Evolutionary conservation across 2,888 invertebrate species (phyloP).

Genomic region (Ormyrus rosae): DNA sequence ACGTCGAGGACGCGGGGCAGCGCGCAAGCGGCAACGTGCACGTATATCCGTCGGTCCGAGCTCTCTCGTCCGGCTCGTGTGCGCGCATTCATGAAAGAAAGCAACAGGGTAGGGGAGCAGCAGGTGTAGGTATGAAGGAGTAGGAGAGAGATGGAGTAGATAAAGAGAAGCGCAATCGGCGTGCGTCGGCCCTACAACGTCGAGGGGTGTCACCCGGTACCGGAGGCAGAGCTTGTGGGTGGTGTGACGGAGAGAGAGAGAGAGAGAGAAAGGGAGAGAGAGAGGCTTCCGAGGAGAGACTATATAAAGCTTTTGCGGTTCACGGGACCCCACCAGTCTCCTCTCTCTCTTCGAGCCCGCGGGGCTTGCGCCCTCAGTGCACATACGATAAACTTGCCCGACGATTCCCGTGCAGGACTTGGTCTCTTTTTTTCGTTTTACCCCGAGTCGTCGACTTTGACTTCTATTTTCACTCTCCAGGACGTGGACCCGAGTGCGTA

Average conservation of each 20-base stretch:
- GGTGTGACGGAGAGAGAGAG: slow-evolving; percentile 57
- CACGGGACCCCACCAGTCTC: slow-evolving; percentile 63
- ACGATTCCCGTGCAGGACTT: no score
- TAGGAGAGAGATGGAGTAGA: neutral
- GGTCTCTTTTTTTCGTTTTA: no score
- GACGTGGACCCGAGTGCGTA: no score
- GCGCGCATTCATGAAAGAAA: no score
- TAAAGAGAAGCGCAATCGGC: slow-evolving; percentile 10
- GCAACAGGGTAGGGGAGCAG: neutral
- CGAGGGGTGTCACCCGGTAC: slow-evolving; percentile 38
- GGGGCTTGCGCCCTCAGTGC: slow-evolving; percentile 47
- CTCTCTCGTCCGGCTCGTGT: no score
- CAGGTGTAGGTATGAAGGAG: neutral
- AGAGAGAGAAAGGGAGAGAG: no score
- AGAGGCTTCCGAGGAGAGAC: slow-evolving; percentile 31
- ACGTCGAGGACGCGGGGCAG: no score
- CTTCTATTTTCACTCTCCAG: no score
- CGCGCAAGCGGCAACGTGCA: no score
- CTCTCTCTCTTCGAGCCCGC: slow-evolving; percentile 57
- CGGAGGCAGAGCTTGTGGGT: slow-evolving; percentile 61
- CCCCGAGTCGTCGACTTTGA: no score
- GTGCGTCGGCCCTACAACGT: slow-evolving; percentile 41
- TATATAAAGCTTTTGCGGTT: slow-evolving; percentile 68
- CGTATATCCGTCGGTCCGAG: no score
- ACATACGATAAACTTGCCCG: neutral